These are phyloP conservation scores for Kryptopterus vitreolus DNA, from an alignment of 2,797 vertebrate species.

Conservation along the genomic window DNA sequence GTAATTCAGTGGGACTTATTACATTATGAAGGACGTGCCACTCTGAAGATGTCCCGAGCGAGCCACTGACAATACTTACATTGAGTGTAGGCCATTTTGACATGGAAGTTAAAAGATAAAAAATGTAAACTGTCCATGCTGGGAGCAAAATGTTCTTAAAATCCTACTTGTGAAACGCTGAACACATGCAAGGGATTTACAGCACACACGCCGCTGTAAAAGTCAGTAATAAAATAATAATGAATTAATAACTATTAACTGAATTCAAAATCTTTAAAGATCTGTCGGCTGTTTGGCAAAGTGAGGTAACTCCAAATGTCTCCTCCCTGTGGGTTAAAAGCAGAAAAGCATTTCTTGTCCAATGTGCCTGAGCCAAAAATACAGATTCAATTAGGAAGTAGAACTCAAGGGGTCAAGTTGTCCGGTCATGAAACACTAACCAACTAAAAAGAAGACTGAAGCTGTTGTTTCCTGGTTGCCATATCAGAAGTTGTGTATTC, in stretches of 20 bases:
- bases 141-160: constrained; percentile 32
- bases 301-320: not conserved
- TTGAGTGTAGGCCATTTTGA: constrained; percentile 61
- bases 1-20: constrained; percentile 77
- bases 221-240: not conserved
- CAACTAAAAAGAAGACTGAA: not conserved
- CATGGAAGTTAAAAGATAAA: constrained; percentile 58
- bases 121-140: constrained; percentile 15
- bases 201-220: not conserved
- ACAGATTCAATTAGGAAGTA: constrained; percentile 31
- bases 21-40: constrained; percentile 71
- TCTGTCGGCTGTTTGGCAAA: not conserved
- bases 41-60: constrained; percentile 60
- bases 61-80: constrained; percentile 67
- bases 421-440: not conserved
- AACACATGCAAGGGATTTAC: not conserved
- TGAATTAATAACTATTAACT: not conserved
- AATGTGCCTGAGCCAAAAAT: constrained; percentile 4
- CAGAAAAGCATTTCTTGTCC: constrained; percentile 18
- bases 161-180: constrained; percentile 7
- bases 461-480: not conserved
- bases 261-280: not conserved
- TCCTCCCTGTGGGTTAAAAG: not conserved
- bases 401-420: constrained; percentile 5
- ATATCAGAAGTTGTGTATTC: not conserved